Evolutionary conservation across 2,888 invertebrate species (phyloP).

Genomic region (Marronus borbonicus): DNA sequence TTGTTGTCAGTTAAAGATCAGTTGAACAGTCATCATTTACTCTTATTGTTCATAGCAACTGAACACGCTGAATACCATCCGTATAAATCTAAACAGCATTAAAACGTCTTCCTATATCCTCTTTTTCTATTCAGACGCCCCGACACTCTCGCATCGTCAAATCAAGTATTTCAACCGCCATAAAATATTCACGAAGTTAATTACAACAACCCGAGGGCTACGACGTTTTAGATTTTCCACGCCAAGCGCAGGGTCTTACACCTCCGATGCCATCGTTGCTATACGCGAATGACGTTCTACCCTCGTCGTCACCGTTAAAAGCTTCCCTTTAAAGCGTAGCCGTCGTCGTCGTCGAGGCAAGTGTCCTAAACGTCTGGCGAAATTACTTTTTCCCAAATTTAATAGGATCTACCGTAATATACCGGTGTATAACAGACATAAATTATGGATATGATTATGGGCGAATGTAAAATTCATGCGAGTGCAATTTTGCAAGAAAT

Average conservation of each 20-base stretch:
- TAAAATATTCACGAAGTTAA: conserved; percentile 39
- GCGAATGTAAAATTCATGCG: conserved; percentile 63
- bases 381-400: conserved; percentile 52
- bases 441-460: conserved; percentile 60
- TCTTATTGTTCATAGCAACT: too few species aligned
- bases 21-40: too few species aligned
- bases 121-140: too few species aligned
- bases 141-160: not conserved
- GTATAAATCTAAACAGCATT: too few species aligned
- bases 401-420: conserved; percentile 50
- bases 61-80: too few species aligned
- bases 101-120: too few species aligned
- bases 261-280: not conserved
- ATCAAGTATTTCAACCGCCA: conserved; percentile 18
- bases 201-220: conserved; percentile 20
- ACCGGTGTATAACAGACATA: conserved; percentile 52
- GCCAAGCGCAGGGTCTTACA: not conserved
- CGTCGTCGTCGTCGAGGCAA: conserved; percentile 13
- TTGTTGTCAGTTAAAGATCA: too few species aligned
- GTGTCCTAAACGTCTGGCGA: conserved; percentile 48
- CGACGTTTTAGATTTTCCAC: conserved; percentile 19
- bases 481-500: conserved; percentile 60
- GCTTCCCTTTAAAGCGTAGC: conserved; percentile 25
- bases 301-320: conserved; percentile 32
- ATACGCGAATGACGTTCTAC: conserved; percentile 6